Base-by-base conservation (phyloP, 2,888 invertebrate species). In the Xestia rhomboidea region DNA sequence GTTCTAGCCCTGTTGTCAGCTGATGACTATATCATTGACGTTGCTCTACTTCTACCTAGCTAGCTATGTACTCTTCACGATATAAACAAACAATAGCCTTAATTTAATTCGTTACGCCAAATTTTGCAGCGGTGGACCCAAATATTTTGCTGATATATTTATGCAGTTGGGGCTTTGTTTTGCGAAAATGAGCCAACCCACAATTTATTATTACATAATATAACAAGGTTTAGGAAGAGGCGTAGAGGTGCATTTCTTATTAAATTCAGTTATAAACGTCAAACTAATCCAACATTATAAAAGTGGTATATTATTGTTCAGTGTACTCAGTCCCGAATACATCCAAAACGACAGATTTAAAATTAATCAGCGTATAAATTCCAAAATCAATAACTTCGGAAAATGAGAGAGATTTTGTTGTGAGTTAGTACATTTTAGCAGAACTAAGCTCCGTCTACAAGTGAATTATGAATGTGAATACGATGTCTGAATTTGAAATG, bases 41-140 rank as follows among this genome's bases (percentile, higher is more conserved):
- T 77, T 68, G 51, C 54, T 57, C 86, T 87, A 87, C 73, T 64
- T 57, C 81, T 87, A 88, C 34, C 81, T 80, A 80, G 72, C 81
- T 80, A 80, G 72, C 81, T 84, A 77, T 67, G 51, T 68, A 74
- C 76, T 87, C 77, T 70, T 66, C 77, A 74, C 78, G 76, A 60
- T 73, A 67, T 69, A 80, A 72, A 68, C 77, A 84, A 86, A 85
- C 82, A 82, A 84, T 84, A 87, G 82, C 86, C 90, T 91, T 93
- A 89, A 85, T 94, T 95, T 95, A 95, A 94, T 96, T 95, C 95
- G 95, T 93, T 94, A 93, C 90, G 93, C 93, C 94, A 92, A 93
- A 90, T 90, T 92, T 92, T 86, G 90, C 93, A 93, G 94, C 94
- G 89, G 87, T 96, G 96, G 96, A 96, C 96, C 96, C 95, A 93